Evolutionary conservation across 2,888 invertebrate genomes (phyloP).

Genomic region (Prosopocoilus inquinatus): DNA sequence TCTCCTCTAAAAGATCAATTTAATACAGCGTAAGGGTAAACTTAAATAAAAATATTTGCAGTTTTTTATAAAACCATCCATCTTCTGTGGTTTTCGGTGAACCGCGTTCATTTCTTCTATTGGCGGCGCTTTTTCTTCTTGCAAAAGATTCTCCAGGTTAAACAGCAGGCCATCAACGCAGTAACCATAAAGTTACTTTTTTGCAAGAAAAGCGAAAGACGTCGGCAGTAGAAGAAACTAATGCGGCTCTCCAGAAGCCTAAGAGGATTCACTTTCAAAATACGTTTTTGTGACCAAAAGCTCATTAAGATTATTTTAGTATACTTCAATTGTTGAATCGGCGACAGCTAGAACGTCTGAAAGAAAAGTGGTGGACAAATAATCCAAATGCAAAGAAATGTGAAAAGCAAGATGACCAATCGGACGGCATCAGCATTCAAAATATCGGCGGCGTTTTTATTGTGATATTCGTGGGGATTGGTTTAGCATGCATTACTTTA

Average conservation of each 20-base stretch:
- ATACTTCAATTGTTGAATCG: slow-evolving; percentile 92
- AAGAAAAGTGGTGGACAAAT: slow-evolving; percentile 95
- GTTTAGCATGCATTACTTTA: slow-evolving; percentile 84
- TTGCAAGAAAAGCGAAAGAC: too few relatives aligned
- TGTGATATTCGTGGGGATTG: slow-evolving; percentile 94
- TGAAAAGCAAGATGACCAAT: slow-evolving; percentile 87
- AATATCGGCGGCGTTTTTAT: slow-evolving; percentile 98
- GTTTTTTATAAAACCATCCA: too few relatives aligned
- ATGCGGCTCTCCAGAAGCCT: too few relatives aligned
- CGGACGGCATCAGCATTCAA: slow-evolving; percentile 95
- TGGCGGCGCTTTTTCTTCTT: too few relatives aligned
- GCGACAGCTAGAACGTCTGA: slow-evolving; percentile 86
- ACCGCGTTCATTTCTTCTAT: too few relatives aligned
- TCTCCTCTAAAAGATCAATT: slow-evolving; percentile 92
- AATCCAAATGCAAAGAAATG: slow-evolving; percentile 76
- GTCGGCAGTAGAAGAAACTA: too few relatives aligned
- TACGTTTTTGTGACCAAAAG: too few relatives aligned
- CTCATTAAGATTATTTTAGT: slow-evolving; percentile 52
- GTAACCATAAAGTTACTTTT: too few relatives aligned
- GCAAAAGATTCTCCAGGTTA: too few relatives aligned
- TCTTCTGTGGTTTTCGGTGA: too few relatives aligned
- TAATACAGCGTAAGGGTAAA: slow-evolving; percentile 81
- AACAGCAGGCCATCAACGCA: too few relatives aligned
- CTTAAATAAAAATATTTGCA: not conserved
- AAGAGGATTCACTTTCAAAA: too few relatives aligned